Percentiles rank a stretch among this genome's conserved stretches.
phyloP scores from a whole-genome alignment of 2,113 vertebrate genomes.

The Otis tarda region DNA sequence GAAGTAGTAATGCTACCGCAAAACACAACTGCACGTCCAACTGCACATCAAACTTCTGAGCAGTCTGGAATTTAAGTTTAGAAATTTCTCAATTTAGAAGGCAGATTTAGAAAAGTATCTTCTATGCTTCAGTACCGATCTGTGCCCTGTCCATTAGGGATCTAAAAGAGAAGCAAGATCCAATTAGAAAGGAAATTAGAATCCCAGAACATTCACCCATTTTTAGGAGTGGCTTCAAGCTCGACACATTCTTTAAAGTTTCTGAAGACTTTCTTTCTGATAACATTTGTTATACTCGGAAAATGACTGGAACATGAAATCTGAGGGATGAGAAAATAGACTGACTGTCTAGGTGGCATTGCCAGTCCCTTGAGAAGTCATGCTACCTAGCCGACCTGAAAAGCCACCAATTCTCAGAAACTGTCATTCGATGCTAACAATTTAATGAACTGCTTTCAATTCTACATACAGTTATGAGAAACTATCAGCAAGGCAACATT shows the following conservation, averaged over 20 bases:
- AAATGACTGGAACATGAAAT: background rate
- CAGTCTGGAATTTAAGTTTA: background rate
- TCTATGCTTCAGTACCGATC: background rate
- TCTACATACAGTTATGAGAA: background rate
- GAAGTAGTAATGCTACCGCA: background rate
- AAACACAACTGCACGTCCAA: background rate
- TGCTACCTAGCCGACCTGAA: background rate
- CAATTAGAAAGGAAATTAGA: conserved; percentile 3
- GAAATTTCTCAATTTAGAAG: background rate
- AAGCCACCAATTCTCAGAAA: background rate
- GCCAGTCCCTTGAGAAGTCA: background rate
- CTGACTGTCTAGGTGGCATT: background rate
- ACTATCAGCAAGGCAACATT: background rate
- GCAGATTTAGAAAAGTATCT: background rate
- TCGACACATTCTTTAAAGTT: background rate
- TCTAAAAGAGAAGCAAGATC: background rate
- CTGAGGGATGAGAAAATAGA: background rate
- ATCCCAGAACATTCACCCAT: background rate
- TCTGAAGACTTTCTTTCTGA: background rate
- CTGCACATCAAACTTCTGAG: background rate
- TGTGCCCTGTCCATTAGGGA: background rate
- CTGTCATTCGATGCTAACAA: background rate
- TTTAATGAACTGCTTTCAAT: background rate
- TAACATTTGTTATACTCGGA: background rate
- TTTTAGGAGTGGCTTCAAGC: background rate